Evolutionary conservation across 1,140 invertebrate species (phyloP), one percentile per base, ranked within the genome.

Genomic region (Leptopilina boulardi): DNA sequence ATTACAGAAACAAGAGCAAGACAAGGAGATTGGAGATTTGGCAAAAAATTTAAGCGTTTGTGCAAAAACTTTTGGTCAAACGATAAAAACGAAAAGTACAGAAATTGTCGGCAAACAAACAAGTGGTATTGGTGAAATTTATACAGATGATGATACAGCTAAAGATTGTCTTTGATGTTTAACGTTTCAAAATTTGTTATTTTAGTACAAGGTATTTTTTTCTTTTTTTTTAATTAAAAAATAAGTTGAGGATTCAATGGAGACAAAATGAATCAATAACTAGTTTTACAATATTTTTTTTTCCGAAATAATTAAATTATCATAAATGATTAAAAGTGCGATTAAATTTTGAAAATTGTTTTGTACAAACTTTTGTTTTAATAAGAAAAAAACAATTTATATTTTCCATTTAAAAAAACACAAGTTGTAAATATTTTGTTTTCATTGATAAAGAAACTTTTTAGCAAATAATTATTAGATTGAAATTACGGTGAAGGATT

Each of bases 141-240:
- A 73, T 9, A 80, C 71, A 18, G 88, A 89, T 9, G 88, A 89
- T 34, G 89, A 91, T 13, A 80, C 87, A 4, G 85, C 87, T 0
- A 90, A 87, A n/a, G 88, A 90, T 75, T 90, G 89, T 51, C 86
- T 90, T 81, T 91, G 88, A 91, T 90, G 85, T 83, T 88, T 87
- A 66, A 84, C 80, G 3, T 87, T 87, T 56, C 82, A 78, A 66
- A 86, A 87, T 72, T 85, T 86, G 4, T 87, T 84, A 79, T 89
- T 88, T 77, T 87, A 81, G 74, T 54, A 78, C 74, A 75, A 30
- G 13, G 19, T 15, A 26, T 44, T 41, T 38, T 38, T 9, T 38
- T 38, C 9, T 38, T 38, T 34, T 6, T 34, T 47, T 13, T 15
- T 13, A 8, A 51, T n/a, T n/a, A n/a, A n/a, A n/a, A n/a, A n/a